Evolutionary conservation across 2,113 vertebrate genomes (phyloP).

Genomic region (Shinisaurus crocodilurus): DNA sequence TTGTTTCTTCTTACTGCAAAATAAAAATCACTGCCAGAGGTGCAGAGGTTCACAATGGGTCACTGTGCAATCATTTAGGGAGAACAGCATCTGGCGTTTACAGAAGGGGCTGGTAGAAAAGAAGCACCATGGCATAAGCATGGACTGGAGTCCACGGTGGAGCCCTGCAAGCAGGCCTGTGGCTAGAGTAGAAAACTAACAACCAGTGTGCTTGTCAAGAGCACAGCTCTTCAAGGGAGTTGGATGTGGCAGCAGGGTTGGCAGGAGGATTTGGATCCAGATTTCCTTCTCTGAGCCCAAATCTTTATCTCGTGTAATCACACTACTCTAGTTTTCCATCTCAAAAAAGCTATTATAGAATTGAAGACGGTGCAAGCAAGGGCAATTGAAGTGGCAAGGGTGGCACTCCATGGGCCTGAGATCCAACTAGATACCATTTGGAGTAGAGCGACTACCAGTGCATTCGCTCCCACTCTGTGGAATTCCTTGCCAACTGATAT

Average conservation of each 20-base stretch:
- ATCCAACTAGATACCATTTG: too few relatives aligned
- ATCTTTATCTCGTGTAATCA: too few relatives aligned
- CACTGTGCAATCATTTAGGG: background rate
- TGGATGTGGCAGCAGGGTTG: background rate
- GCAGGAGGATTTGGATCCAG: background rate
- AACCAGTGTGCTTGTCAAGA: background rate
- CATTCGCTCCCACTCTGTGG: too few relatives aligned
- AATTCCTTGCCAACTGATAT: too few relatives aligned
- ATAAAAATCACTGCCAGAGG: conserved; percentile 10
- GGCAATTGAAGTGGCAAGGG: background rate
- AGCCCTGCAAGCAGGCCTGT: background rate
- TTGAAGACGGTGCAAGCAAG: background rate
- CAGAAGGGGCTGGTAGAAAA: background rate
- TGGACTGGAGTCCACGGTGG: background rate
- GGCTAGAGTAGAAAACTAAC: background rate
- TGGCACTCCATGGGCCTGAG: too few relatives aligned
- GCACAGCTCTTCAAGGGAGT: background rate
- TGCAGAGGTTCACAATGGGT: background rate
- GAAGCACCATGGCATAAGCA: background rate
- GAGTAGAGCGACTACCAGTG: too few relatives aligned
- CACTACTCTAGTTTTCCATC: too few relatives aligned
- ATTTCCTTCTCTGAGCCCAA: too few relatives aligned
- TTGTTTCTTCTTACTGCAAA: conserved; percentile 8
- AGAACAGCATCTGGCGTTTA: conserved; percentile 12
- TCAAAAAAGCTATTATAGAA: too few relatives aligned